Base-by-base conservation (phyloP, 1,140 invertebrate genomes). In the Neodiprion lecontei region DNA sequence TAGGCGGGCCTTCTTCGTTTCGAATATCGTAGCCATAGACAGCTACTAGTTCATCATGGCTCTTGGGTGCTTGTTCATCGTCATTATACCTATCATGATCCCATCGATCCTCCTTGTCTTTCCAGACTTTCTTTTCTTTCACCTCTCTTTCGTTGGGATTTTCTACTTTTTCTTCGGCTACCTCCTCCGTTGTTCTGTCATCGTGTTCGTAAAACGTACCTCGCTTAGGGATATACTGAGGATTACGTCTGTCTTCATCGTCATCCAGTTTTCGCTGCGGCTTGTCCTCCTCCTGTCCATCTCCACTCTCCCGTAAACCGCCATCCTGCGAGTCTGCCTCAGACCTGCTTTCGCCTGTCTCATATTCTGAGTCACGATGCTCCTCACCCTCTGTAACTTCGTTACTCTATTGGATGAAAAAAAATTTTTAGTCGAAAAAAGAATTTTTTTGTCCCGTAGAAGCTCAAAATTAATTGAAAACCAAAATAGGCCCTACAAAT, bases 121-220 rank as follows among this genome's bases (percentile, higher is more conserved):
- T 89, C 91, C 91, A 92, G 1, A 91, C 90, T 78, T 91, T 91
- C 70, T 91, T 91, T 70, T 91, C 83, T 72, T 88, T 89, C 23
- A 79, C 83, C 72, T 89, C 88, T 71, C 86, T 80, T 76, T 90
- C 88, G 66, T 73, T 80, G 11, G 77, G 84, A 11, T 79, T 77
- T 78, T 90, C 89, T 50, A 77, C 75, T 17, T 80, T 78, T 77
- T 80, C 84, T 12, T 88, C 85, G n/a, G 79, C 78, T 7, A 81
- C 86, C 77, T 95, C 93, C 23, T 94, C 93, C 21, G 92, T 91
- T n/a, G 94, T 95, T 78, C 96, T 88, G 83, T 97, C 96, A 87
- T 99, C 97, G 84, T 99, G 97, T 81, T 99, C 97, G 83, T 98
- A 99, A 87, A 99, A 99, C 5, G 96, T 96, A 17, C 98, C 98